These are phyloP conservation scores for Epinotia bilunana DNA, from an alignment of 2,888 invertebrate species.

Conservation along the genomic window DNA sequence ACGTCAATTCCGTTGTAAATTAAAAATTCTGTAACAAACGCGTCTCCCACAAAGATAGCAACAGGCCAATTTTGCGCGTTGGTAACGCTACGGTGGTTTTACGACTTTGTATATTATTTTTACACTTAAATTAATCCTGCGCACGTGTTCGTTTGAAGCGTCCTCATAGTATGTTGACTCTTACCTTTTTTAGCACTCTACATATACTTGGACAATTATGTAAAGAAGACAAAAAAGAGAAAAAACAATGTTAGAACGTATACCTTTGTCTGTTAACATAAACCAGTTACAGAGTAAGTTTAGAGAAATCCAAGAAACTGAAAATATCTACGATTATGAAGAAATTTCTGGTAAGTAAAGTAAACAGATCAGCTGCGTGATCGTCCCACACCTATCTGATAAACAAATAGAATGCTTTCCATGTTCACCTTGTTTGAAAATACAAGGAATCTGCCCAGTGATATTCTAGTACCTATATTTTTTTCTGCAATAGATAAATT, in stretches of 20 bases:
- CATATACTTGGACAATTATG: too few species aligned
- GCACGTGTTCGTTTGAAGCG: not conserved
- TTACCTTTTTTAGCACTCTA: too few species aligned
- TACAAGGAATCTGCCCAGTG: not conserved
- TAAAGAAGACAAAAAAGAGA: too few species aligned
- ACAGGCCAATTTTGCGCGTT: conserved; percentile 8
- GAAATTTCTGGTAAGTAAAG: conserved; percentile 16
- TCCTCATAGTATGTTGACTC: not conserved
- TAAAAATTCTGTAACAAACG: not conserved
- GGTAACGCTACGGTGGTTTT: conserved; percentile 2
- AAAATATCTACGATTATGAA: too few species aligned
- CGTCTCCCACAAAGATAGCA: not conserved
- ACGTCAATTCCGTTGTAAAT: not conserved
- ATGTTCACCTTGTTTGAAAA: not conserved
- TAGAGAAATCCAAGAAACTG: too few species aligned
- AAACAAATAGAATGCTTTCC: not conserved
- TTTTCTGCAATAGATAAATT: too few species aligned
- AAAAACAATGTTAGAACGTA: too few species aligned
- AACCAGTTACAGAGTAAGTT: not conserved
- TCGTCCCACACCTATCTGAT: not conserved
- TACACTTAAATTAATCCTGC: conserved; percentile 6
- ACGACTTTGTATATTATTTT: conserved; percentile 2
- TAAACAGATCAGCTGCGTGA: conserved; percentile 5
- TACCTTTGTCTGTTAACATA: not conserved
- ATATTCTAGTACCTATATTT: not conserved